phyloP scores from a whole-genome alignment of 2,888 invertebrate species.

The Anaspis maculata region DNA sequence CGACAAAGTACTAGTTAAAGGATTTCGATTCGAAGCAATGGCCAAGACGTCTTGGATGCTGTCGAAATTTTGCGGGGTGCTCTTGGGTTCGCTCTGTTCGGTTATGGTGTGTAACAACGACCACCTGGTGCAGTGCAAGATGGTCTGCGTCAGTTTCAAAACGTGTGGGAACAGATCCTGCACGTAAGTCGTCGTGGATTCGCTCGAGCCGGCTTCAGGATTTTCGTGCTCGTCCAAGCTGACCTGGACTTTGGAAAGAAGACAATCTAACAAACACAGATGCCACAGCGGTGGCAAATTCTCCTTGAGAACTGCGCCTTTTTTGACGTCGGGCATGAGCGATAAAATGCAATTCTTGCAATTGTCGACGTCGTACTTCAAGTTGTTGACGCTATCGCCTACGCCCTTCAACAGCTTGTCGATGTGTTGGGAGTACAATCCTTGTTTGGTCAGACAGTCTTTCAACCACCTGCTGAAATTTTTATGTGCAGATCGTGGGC shows the following conservation, averaged over 20 bases:
- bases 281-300: constrained; percentile 63
- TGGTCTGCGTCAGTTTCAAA: constrained; percentile 54
- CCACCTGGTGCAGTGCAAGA: constrained; percentile 54
- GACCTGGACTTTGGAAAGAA: constrained; percentile 66
- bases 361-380: constrained; percentile 53
- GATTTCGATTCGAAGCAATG: constrained; percentile 39
- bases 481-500: constrained; percentile 76
- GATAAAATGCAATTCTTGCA: constrained; percentile 53
- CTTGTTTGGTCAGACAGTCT: constrained; percentile 84
- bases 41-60: constrained; percentile 41
- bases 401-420: constrained; percentile 66
- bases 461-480: constrained; percentile 84
- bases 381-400: constrained; percentile 58
- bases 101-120: constrained; percentile 36
- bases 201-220: constrained; percentile 35
- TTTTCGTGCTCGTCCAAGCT: constrained; percentile 45
- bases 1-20: constrained; percentile 36
- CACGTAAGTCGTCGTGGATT: constrained; percentile 40
- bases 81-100: constrained; percentile 36
- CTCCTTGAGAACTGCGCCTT: constrained; percentile 38
- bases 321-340: constrained; percentile 45
- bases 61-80: constrained; percentile 42
- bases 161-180: constrained; percentile 60
- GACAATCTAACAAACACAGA: constrained; percentile 65
- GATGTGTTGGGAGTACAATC: constrained; percentile 75